Base-by-base conservation (phyloP, 2,888 invertebrate genomes). In the Sthenelais limicola region DNA sequence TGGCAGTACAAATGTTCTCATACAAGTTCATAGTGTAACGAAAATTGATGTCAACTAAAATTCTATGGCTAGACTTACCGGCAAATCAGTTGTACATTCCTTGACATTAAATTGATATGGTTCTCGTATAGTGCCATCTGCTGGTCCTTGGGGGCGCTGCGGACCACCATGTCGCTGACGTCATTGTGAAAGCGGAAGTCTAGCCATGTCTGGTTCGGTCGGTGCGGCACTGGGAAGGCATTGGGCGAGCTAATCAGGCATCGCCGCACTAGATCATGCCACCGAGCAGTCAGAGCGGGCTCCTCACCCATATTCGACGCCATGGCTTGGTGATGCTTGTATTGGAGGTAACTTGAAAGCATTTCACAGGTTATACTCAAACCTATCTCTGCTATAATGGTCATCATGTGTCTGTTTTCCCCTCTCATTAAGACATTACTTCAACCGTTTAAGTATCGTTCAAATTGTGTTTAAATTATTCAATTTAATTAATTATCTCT, bases 91-190 rank as follows among this genome's bases (percentile, higher is more conserved):
- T 78, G 71, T n/a, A 80, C 71, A 71, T 84, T 83, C 49, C 32
- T 75, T 1, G 85, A 83, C 82, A 84, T 82, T 43, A 78, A 72
- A 12, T 76, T 74, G 2, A 80, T 72, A 66, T 81, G 77, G 58
- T 77, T 79, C 70, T 81, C 80, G 52, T 81, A 76, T 21, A 79
- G 77, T 0, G 76, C 33, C 5, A 77, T 49, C 35, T 70, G 67
- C n/a, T 77, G 73, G 15, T 80, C 81, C 12, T 73, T 75, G 1
- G 80, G 70, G 66, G 82, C 52, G 48, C 79, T 77, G 5, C 62
- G 62, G 54, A 83, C 28, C 72, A 80, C 83, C 4, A 75, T 66
- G 35, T 83, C 80, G 47, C 84, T 75, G 18, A 84, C 75, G 7
- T 62, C 56, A 62, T 81, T 83, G 47, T 82, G 78, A 47, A 79